Base-by-base conservation (phyloP, 1,140 invertebrate genomes). In the Musca vetustissima region DNA sequence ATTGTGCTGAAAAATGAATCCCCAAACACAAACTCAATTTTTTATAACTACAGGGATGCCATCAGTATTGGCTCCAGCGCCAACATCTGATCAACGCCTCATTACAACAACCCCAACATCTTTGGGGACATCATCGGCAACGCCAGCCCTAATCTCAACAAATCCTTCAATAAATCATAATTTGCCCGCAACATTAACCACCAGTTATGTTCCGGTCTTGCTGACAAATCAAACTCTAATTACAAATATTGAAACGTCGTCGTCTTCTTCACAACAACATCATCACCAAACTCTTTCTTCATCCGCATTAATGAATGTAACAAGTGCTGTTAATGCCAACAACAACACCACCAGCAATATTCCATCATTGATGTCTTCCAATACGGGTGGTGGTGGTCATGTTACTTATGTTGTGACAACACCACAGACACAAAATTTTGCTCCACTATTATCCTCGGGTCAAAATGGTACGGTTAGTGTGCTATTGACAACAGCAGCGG, bases 171-270 rank as follows among this genome's bases (percentile, higher is more conserved):
- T 17, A 13, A 32, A 17, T 19, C 17, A 43, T 43, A 59, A 32
- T 59, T n/a, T n/a, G n/a, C n/a, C 28, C 28, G 8, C 3, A 28
- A 4, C 28, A 28, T 28, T 13, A 43, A 28, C 55, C 15, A 61
- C 28, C 8, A 61, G 36, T 61, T 61, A 61, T 61, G 28, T 61
- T 22, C 57, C 57, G 7, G 57, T 61, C 21, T 59, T 61, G 36
- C 21, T 61, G 36, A 61, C 57, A 61, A 61, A 61, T 61, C 57
- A 61, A 61, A 61, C 57, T 2, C 14, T 61, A n/a, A 61, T 61
- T 36, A 61, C 28, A 36, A 61, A n/a, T 61, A 11, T 61, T 13
- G 57, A 36, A 24, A 8, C n/a, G 9, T 1, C 55, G 17, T 14
- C 55, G 36, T 15, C 57, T n/a, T n/a, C n/a, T n/a, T n/a, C 32